phyloP scores from a whole-genome alignment of 2,888 invertebrate species.

The Tetramorium bicarinatum region DNA sequence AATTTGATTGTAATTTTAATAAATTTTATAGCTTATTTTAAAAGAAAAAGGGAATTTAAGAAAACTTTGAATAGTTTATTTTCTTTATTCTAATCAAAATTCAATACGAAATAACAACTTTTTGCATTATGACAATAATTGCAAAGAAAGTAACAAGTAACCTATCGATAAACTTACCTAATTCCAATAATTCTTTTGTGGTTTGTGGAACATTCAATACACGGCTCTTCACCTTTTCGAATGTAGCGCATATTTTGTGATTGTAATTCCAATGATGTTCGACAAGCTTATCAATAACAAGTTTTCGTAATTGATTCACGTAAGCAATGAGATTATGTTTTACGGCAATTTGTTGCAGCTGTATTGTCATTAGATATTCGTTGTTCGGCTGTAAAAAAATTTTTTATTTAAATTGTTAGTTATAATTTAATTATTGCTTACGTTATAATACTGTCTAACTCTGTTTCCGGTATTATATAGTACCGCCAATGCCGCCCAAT shows the following conservation, averaged over 20 bases:
- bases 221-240: conserved; percentile 90
- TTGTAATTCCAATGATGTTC: conserved; percentile 90
- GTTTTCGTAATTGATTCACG: conserved; percentile 87
- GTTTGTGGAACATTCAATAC: conserved; percentile 92
- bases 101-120: background rate
- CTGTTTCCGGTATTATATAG: too few relatives aligned
- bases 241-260: conserved; percentile 90
- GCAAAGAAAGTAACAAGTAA: background rate
- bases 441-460: too few relatives aligned
- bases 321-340: conserved; percentile 89
- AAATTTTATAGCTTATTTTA: too few relatives aligned
- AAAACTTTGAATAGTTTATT: background rate
- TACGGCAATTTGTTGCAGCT: conserved; percentile 89
- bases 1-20: too few relatives aligned
- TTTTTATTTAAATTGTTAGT: background rate
- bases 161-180: conserved; percentile 73
- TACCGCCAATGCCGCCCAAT: too few relatives aligned
- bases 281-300: conserved; percentile 89
- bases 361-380: conserved; percentile 90
- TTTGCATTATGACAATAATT: background rate
- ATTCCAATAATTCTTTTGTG: conserved; percentile 93
- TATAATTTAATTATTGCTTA: too few relatives aligned
- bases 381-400: conserved; percentile 87
- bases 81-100: background rate
- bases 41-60: too few relatives aligned